phyloP scores from a whole-genome alignment of 2,797 vertebrate genomes.

The Ceryle rudis region DNA sequence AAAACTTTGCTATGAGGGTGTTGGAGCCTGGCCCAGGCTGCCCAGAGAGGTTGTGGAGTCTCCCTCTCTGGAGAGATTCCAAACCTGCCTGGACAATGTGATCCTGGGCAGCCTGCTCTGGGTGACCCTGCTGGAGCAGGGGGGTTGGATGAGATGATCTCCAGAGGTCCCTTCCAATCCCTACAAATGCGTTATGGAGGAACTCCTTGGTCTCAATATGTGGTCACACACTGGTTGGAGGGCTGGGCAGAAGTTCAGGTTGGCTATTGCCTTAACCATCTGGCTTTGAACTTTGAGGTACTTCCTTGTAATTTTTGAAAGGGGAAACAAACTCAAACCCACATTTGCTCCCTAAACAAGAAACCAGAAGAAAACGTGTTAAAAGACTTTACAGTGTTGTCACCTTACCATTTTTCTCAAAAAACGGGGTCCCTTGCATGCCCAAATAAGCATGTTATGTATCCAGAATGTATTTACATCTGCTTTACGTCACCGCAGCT shows the following conservation, averaged over 20 bases:
- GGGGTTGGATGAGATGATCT: not conserved
- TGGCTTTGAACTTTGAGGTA: not conserved
- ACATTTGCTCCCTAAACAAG: not conserved
- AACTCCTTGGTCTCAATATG: fast-evolving
- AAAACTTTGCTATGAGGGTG: not conserved
- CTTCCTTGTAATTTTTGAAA: not conserved
- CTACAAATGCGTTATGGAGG: fast-evolving
- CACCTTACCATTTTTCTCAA: not conserved
- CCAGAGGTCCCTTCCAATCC: not conserved
- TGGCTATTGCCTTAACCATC: not conserved
- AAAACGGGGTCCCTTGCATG: not conserved
- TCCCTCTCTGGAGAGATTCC: no score
- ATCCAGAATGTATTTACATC: not conserved
- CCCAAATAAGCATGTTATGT: not conserved
- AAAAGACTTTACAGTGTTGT: not conserved
- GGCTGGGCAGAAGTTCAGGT: not conserved
- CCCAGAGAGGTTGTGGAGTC: not conserved
- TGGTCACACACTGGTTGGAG: not conserved
- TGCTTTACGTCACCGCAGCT: not conserved
- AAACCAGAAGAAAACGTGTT: not conserved
- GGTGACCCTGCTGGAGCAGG: not conserved
- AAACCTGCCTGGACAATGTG: no score
- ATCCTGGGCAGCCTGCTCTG: not conserved
- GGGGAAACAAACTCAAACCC: not conserved
- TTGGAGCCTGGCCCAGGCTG: not conserved